A percentile compares a stretch with the other conserved stretches of the same genome.
Evolutionary conservation across 2,888 invertebrate species (phyloP).

Genomic region (Icerya purchasi): DNA sequence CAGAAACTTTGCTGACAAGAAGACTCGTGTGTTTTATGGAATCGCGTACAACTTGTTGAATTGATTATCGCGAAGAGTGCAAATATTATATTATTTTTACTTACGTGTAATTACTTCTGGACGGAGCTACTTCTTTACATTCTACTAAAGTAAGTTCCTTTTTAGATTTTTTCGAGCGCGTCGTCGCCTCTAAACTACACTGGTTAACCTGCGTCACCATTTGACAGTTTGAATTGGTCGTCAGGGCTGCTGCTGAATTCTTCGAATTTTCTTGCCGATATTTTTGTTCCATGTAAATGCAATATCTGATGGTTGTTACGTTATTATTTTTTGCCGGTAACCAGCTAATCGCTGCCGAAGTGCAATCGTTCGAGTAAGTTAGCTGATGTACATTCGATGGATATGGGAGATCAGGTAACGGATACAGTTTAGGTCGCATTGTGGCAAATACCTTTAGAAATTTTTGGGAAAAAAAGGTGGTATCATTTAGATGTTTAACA

Average conservation of each 20-base stretch:
- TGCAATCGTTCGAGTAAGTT: conserved; percentile 25
- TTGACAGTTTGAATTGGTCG: too few relatives aligned
- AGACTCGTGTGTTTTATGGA: too few relatives aligned
- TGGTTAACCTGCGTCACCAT: not conserved
- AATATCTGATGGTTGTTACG: conserved; percentile 1
- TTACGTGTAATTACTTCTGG: too few relatives aligned
- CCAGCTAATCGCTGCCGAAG: conserved; percentile 36
- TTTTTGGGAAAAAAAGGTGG: conserved; percentile 11
- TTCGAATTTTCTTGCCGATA: not conserved
- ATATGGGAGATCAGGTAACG: conserved; percentile 29
- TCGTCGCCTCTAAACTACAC: not conserved
- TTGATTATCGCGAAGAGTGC: too few relatives aligned
- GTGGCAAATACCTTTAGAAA: conserved; percentile 29
- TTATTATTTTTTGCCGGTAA: conserved; percentile 24
- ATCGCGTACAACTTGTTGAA: too few relatives aligned
- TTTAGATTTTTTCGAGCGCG: not conserved
- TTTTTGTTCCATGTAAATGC: conserved; percentile 8
- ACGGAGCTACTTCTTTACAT: not conserved
- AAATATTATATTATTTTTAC: too few relatives aligned
- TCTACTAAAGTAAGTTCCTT: not conserved
- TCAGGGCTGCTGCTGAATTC: not conserved
- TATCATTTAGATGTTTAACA: not conserved
- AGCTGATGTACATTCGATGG: not conserved
- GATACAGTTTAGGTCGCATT: conserved; percentile 19
- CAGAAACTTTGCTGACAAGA: too few relatives aligned